Percentiles rank a stretch among this genome's conserved stretches.
Evolutionary conservation across 35 echinoderm and acorn worm species (phyloP).

Genomic region (Heliocidaris tuberculata): DNA sequence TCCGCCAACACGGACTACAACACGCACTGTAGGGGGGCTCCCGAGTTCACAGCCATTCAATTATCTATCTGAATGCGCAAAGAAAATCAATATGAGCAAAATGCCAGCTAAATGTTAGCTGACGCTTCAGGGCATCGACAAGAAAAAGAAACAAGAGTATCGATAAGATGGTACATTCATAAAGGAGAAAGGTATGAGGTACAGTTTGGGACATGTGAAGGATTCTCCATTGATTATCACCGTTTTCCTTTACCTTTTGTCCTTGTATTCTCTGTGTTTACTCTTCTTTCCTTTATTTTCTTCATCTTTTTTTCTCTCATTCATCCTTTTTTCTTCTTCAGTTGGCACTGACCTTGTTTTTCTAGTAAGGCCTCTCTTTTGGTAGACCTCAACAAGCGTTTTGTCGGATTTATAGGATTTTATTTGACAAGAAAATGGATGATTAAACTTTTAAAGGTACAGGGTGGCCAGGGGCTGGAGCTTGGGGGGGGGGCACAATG

Average conservation of each 20-base stretch:
- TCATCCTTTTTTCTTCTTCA: too few species aligned
- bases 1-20: background rate
- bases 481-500: too few species aligned
- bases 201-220: background rate
- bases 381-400: too few species aligned
- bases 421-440: too few species aligned
- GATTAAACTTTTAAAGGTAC: too few species aligned
- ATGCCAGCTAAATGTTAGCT: conserved; percentile 9
- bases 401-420: too few species aligned
- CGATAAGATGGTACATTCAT: background rate
- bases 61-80: background rate
- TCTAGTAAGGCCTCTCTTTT: too few species aligned
- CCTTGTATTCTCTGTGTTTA: background rate
- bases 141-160: background rate
- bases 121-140: background rate
- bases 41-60: background rate
- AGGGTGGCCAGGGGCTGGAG: too few species aligned
- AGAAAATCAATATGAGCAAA: conserved; percentile 12
- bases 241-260: background rate
- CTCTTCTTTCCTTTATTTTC: too few species aligned
- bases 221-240: background rate
- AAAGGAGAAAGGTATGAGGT: background rate
- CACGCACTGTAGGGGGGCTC: background rate
- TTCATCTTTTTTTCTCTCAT: too few species aligned
- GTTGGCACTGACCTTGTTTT: too few species aligned